These are phyloP conservation scores for Struthidea cinerea DNA, from an alignment of 2,113 vertebrate species.

Conservation along the genomic window DNA sequence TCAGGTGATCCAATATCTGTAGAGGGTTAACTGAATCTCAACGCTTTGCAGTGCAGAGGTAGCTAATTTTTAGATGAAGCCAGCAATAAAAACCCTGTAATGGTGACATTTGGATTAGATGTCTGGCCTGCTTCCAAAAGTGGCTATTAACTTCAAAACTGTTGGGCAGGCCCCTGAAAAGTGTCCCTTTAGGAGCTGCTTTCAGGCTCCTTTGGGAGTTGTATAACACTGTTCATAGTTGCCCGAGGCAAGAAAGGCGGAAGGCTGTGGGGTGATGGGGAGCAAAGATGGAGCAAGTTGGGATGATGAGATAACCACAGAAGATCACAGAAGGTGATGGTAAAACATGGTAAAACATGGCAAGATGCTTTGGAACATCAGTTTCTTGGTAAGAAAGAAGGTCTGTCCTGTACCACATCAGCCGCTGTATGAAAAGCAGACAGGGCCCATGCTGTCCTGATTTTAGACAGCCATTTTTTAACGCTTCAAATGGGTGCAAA, in stretches of 20 bases:
- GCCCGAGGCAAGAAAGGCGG: background rate
- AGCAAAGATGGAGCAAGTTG: background rate
- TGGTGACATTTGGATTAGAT: background rate
- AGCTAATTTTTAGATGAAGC: background rate
- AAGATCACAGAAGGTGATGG: background rate
- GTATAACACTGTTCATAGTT: background rate
- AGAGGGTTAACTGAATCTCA: background rate
- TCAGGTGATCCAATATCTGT: background rate
- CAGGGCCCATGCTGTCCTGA: background rate
- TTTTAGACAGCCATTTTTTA: background rate
- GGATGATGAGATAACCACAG: background rate
- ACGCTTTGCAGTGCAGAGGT: background rate
- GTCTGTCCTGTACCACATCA: background rate
- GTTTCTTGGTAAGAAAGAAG: background rate
- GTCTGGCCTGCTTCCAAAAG: background rate
- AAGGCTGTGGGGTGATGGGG: background rate
- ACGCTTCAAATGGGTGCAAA: accelerated
- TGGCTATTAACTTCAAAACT: background rate
- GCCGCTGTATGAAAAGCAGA: background rate
- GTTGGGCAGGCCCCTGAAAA: background rate
- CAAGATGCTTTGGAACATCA: background rate
- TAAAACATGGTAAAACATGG: background rate
- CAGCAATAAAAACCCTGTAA: background rate
- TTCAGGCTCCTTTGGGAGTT: background rate
- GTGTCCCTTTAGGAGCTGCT: background rate